These are phyloP conservation scores for Polypedilum pembai DNA, from an alignment of 1,140 invertebrate genomes.

Conservation along the genomic window DNA sequence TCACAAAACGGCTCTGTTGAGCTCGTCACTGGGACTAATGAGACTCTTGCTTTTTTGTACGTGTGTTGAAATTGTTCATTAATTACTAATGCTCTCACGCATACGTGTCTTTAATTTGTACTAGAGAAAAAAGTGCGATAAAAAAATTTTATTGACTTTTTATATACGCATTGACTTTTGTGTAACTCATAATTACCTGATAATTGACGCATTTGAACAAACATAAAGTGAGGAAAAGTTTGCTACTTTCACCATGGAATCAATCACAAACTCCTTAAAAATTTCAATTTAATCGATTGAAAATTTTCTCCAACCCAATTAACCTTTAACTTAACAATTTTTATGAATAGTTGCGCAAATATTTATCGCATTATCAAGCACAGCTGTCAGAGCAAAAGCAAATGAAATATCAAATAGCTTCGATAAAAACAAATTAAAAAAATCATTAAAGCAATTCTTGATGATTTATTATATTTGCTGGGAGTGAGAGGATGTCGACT, in stretches of 20 bases:
- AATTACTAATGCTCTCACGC: background rate
- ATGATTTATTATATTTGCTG: constrained; percentile 23
- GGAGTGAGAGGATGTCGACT: background rate
- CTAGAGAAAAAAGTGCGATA: no score
- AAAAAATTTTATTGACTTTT: no score
- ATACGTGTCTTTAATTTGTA: background rate
- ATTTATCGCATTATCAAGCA: no score
- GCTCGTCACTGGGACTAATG: background rate
- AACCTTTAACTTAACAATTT: background rate
- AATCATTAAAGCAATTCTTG: constrained; percentile 23
- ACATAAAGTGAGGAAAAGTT: no score
- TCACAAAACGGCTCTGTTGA: background rate
- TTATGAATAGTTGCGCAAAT: background rate
- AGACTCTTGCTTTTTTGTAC: background rate
- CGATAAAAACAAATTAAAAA: constrained; percentile 26
- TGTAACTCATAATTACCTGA: no score
- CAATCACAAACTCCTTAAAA: no score
- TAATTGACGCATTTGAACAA: no score
- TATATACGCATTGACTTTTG: no score
- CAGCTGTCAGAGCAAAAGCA: background rate
- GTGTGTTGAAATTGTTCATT: background rate
- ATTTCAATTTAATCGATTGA: no score
- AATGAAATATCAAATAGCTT: background rate
- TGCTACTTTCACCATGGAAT: no score
- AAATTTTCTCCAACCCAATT: no score